A percentile compares a stretch with the other conserved stretches of the same genome.
These are phyloP conservation scores for Dromococcyx pavoninus DNA, from an alignment of 2,797 vertebrate genomes.

Conservation along the genomic window DNA sequence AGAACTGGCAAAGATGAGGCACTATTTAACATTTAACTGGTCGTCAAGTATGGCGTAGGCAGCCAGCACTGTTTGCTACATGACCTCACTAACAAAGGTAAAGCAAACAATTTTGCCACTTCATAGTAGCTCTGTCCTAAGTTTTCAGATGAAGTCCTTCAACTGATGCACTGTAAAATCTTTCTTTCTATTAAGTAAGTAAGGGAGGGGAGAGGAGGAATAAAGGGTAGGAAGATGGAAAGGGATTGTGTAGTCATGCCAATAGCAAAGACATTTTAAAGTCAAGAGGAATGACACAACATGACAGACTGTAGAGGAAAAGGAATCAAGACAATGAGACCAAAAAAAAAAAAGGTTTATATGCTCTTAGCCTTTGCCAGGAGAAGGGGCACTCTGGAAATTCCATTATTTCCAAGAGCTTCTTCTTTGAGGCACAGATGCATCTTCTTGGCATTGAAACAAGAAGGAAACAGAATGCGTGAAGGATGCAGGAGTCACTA, in stretches of 20 bases:
- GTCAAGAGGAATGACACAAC: neutral
- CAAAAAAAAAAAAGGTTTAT: slow-evolving; percentile 3
- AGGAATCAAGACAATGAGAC: slow-evolving; percentile 34
- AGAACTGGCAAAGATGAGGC: neutral
- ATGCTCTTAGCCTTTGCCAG: slow-evolving; percentile 31
- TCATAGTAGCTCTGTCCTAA: neutral
- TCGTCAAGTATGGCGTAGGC: neutral
- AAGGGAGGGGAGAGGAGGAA: neutral
- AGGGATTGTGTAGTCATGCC: slow-evolving; percentile 38
- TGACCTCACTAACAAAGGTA: neutral
- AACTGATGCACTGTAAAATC: neutral
- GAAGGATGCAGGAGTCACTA: slow-evolving; percentile 58
- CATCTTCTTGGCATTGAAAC: slow-evolving; percentile 17
- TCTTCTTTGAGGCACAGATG: slow-evolving; percentile 37
- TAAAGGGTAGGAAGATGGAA: neutral
- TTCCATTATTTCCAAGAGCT: slow-evolving; percentile 20
- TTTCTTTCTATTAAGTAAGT: slow-evolving; percentile 18
- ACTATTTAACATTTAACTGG: neutral
- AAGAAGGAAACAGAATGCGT: slow-evolving; percentile 54
- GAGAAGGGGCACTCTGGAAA: slow-evolving; percentile 30
- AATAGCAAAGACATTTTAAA: slow-evolving; percentile 60
- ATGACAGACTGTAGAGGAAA: slow-evolving; percentile 38
- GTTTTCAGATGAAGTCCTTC: neutral
- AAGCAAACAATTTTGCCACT: neutral
- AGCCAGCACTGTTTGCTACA: neutral